Evolutionary conservation across 2,113 vertebrate species (phyloP).

Genomic region (Colossoma macropomum): DNA sequence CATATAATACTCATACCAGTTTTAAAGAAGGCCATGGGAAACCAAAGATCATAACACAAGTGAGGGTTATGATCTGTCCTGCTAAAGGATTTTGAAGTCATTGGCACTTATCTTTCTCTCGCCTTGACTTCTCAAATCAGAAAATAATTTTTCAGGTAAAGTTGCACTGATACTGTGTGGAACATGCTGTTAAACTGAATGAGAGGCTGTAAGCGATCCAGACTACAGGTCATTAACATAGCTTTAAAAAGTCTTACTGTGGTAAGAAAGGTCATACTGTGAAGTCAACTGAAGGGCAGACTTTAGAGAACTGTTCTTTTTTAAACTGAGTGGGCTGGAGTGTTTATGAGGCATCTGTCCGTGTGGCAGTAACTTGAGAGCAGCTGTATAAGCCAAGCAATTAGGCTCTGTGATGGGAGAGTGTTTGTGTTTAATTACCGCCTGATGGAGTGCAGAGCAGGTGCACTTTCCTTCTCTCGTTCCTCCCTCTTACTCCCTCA

Average conservation of each 20-base stretch:
- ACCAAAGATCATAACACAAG: too few relatives aligned
- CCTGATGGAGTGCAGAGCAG: slow-evolving; percentile 31
- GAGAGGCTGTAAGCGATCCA: background rate
- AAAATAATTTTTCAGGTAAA: background rate
- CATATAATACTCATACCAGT: too few relatives aligned
- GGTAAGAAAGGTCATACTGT: background rate
- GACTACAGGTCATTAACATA: background rate
- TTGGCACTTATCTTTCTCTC: too few relatives aligned
- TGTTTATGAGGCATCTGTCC: slow-evolving; percentile 66
- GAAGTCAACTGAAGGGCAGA: background rate
- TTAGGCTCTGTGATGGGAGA: slow-evolving; percentile 68
- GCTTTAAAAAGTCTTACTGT: background rate
- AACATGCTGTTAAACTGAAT: background rate
- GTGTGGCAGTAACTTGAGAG: slow-evolving; percentile 57
- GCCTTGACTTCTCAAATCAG: too few relatives aligned
- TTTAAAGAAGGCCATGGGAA: too few relatives aligned
- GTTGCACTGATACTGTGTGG: background rate
- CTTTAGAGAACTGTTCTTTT: slow-evolving; percentile 28
- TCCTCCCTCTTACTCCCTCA: background rate
- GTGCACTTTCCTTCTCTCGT: slow-evolving; percentile 31
- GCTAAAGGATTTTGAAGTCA: too few relatives aligned
- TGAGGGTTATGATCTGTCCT: too few relatives aligned
- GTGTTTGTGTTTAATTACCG: slow-evolving; percentile 78
- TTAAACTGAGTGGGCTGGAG: background rate
- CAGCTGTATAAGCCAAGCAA: slow-evolving; percentile 59